These are phyloP conservation scores for Zygaena filipendulae DNA, from an alignment of 2,888 invertebrate species.

Conservation along the genomic window DNA sequence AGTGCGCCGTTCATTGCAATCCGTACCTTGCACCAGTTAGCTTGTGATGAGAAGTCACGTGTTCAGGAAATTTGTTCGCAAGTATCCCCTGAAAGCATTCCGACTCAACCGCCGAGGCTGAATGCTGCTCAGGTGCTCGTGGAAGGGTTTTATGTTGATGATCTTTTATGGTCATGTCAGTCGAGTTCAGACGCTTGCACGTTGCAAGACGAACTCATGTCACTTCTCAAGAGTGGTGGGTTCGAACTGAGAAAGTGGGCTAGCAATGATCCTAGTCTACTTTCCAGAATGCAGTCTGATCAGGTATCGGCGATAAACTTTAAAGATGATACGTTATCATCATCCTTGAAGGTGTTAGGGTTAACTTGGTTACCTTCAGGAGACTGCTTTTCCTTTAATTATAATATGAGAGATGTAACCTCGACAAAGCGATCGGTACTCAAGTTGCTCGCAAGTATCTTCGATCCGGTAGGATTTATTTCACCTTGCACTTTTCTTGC, in stretches of 20 bases:
- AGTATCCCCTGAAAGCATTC: too few relatives aligned
- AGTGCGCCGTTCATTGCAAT: conserved; percentile 7
- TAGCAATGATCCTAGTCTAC: conserved; percentile 5
- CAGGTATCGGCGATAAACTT: conserved; percentile 2
- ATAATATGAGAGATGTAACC: background rate
- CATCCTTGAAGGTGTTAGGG: conserved; percentile 4
- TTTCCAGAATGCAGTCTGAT: conserved; percentile 1
- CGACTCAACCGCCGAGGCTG: too few relatives aligned
- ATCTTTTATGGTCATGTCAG: conserved; percentile 8
- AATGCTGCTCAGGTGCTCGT: conserved; percentile 3
- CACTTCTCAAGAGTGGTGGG: background rate
- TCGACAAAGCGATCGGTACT: conserved; percentile 3
- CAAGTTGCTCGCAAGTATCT: conserved; percentile 1
- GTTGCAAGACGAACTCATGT: conserved; percentile 7
- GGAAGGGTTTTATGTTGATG: conserved; percentile 6
- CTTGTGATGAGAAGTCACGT: too few relatives aligned
- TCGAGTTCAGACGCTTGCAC: conserved; percentile 5
- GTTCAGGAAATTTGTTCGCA: too few relatives aligned
- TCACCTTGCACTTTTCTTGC: conserved; percentile 8
- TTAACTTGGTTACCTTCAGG: conserved; percentile 3
- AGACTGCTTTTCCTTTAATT: conserved; percentile 1
- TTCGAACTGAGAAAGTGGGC: conserved; percentile 5
- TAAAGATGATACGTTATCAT: background rate
- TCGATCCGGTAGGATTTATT: conserved; percentile 4
- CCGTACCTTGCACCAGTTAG: too few relatives aligned